phyloP scores from a whole-genome alignment of 2,888 invertebrate genomes.

The Thymelicus acteon region DNA sequence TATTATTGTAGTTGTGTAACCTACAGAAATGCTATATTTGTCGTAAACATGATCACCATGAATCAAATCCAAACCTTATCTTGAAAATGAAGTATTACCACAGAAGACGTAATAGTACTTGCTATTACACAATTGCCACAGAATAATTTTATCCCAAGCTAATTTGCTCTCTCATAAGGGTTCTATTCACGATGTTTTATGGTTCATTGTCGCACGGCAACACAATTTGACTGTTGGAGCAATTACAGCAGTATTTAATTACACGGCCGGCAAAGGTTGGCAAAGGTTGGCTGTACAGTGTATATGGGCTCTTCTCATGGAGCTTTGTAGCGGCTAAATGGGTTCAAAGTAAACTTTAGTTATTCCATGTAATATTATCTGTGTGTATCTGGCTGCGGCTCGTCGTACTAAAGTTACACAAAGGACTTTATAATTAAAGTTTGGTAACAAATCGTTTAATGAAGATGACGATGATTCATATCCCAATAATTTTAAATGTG shows the following conservation, averaged over 20 bases:
- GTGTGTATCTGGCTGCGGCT: conserved; percentile 3
- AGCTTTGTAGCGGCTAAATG: conserved; percentile 11
- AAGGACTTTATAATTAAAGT: background rate
- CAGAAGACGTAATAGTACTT: too few relatives aligned
- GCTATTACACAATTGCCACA: background rate
- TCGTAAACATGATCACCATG: too few relatives aligned
- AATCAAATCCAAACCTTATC: background rate
- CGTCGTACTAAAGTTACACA: background rate
- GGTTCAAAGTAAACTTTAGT: conserved; percentile 27
- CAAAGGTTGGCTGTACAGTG: background rate
- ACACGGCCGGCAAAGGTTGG: conserved; percentile 12
- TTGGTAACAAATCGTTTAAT: too few relatives aligned
- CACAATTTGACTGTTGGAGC: conserved; percentile 10
- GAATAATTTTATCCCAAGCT: background rate
- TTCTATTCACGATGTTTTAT: background rate
- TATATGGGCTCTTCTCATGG: conserved; percentile 5
- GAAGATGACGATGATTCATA: background rate
- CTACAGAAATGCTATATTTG: too few relatives aligned
- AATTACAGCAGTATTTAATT: conserved; percentile 28
- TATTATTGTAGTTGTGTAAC: too few relatives aligned
- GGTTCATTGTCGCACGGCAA: background rate
- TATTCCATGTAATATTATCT: conserved; percentile 2
- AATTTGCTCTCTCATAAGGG: background rate
- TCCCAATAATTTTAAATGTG: too few relatives aligned
- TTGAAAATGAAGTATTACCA: background rate